Base-by-base conservation (phyloP, 2,888 invertebrate genomes). In the Xanthorhoe spadicearia region DNA sequence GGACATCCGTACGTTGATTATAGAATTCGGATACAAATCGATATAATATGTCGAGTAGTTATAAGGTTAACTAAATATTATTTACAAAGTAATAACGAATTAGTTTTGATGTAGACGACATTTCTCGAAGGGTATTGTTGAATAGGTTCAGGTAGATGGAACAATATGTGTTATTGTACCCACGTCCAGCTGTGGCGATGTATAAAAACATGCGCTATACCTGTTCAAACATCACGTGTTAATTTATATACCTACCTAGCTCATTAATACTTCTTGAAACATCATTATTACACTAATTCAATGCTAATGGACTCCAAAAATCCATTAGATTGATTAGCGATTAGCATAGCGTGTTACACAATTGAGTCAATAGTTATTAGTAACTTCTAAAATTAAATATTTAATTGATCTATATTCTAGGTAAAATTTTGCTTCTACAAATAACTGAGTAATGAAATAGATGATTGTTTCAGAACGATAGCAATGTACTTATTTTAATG, bases 91-190 rank as follows among this genome's bases (percentile, higher is more conserved):
- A 43, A 3, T 43, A 10, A 43, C 38, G 13, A 4, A 43, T 43
- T 43, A 7, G 17, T 48, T 48, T 15, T 15, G 46, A 15, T 15
- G 18, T 52, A 46, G 32, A 52, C 5, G 18, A 10, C 52, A 57
- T 63, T 28, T 52, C 10, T 50, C 38, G 43, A 32, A 52, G 52
- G 32, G 19, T 35, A 23, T 61, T 71, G 60, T 64, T 68, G 66
- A 68, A 66, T 60, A 80, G 78, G 78, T 76, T 78, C 78, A 78
- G 69, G 66, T 72, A 70, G 66, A 61, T 60, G 75, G 64, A 84
- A 86, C 86, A 87, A 86, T 85, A 77, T 74, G 54, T 86, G 82
- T 85, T 84, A 83, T 85, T 77, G 76, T 73, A 80, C 71, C 74
- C 75, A 75, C 78, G 70, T 69, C 64, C 74, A 72, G 68, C 68